Evolutionary conservation across 2,797 vertebrate species (phyloP).

Genomic region (Hylomyscus alleni): DNA sequence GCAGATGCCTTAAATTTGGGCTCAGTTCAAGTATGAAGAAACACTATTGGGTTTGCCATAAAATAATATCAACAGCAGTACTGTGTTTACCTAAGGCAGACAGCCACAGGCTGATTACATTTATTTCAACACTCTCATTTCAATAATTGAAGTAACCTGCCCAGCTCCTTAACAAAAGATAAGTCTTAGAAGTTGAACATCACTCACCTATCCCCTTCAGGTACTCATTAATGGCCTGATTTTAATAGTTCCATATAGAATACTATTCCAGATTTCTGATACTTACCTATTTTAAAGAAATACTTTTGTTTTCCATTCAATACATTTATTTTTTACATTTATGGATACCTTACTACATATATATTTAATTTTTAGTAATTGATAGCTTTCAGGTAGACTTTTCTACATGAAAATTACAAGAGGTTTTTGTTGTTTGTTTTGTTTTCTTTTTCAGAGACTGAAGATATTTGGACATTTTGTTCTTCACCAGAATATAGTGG

Average conservation of each 20-base stretch:
- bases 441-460: neutral
- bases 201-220: neutral
- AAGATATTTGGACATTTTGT: neutral
- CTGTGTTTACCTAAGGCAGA: conserved; percentile 22
- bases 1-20: neutral
- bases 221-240: neutral
- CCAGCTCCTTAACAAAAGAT: neutral
- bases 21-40: conserved; percentile 8
- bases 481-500: neutral
- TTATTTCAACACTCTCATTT: conserved; percentile 36
- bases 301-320: neutral
- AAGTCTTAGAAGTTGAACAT: neutral
- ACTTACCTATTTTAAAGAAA: conserved; percentile 3
- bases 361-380: conserved; percentile 19
- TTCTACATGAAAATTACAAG: conserved; percentile 21
- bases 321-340: conserved; percentile 3
- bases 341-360: neutral
- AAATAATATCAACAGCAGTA: neutral
- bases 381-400: conserved; percentile 16
- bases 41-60: neutral
- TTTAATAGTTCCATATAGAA: neutral
- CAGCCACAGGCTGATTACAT: neutral
- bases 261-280: neutral
- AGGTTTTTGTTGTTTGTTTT: neutral
- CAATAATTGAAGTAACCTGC: conserved; percentile 37